A percentile compares a stretch with the other conserved stretches of the same genome.
Conservation (phyloP, 2,888 invertebrate species). For the Arrhopalites spinosus region DNA sequence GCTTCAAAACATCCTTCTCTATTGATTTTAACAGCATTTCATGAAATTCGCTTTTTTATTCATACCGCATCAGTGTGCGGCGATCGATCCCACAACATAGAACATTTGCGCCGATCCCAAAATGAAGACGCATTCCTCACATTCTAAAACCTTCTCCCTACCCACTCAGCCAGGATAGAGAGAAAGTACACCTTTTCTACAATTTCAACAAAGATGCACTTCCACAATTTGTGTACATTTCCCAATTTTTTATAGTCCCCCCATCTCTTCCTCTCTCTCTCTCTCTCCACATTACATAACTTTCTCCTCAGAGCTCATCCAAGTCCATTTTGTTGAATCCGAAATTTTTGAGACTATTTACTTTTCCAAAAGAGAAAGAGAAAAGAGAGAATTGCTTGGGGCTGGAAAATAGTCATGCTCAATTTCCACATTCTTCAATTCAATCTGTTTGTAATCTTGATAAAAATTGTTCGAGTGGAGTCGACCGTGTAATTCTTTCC, state of each 20-base stretch:
- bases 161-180: background rate
- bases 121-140: slow-evolving; percentile 43
- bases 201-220: background rate
- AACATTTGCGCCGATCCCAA: slow-evolving; percentile 42
- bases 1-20: too few relatives aligned
- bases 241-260: too few relatives aligned
- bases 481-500: too few relatives aligned
- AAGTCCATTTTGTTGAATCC: background rate
- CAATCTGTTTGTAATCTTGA: too few relatives aligned
- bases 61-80: background rate
- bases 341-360: too few relatives aligned
- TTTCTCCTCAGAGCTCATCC: background rate
- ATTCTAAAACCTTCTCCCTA: slow-evolving; percentile 12
- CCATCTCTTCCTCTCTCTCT: background rate
- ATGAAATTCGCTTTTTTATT: too few relatives aligned
- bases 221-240: background rate
- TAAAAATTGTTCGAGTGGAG: too few relatives aligned
- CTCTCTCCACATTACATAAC: background rate
- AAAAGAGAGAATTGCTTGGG: too few relatives aligned
- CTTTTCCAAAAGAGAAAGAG: too few relatives aligned
- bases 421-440: too few relatives aligned
- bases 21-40: too few relatives aligned
- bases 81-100: slow-evolving; percentile 30
- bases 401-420: too few relatives aligned
- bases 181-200: background rate